phyloP scores from a whole-genome alignment of 2,797 vertebrate genomes.

The Platyrinchus mystaceus region DNA sequence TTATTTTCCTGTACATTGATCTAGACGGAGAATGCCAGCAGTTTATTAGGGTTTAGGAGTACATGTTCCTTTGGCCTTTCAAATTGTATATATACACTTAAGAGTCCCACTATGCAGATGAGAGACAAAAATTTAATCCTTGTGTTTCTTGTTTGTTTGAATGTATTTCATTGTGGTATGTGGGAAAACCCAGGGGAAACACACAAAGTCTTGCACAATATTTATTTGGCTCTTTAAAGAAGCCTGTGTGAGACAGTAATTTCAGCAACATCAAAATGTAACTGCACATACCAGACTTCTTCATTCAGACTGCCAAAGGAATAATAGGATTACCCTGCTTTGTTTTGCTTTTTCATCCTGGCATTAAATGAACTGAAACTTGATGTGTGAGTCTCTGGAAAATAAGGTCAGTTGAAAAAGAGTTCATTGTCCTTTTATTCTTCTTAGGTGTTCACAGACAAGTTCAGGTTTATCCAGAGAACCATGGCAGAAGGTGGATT shows the following conservation, averaged over 20 bases:
- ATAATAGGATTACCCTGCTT: conserved; percentile 59
- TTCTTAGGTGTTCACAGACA: conserved; percentile 65
- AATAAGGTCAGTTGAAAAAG: conserved; percentile 48
- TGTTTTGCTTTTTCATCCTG: conserved; percentile 45
- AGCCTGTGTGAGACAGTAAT: background rate
- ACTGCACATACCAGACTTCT: conserved; percentile 35
- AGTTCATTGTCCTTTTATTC: conserved; percentile 45
- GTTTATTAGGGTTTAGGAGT: background rate
- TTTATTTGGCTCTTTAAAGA: background rate
- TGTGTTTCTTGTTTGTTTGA: background rate
- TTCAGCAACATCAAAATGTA: conserved; percentile 2
- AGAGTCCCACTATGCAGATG: background rate
- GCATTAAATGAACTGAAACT: conserved; percentile 46
- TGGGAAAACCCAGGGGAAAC: background rate
- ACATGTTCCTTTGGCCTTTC: background rate
- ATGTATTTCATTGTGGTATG: background rate
- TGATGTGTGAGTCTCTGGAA: conserved; percentile 31
- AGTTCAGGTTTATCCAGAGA: conserved; percentile 60
- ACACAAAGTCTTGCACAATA: background rate
- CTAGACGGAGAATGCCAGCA: background rate
- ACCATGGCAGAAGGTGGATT: conserved; percentile 96
- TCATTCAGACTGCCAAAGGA: conserved; percentile 51
- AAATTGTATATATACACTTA: background rate
- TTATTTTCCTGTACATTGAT: conserved; percentile 1
- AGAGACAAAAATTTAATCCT: background rate